Percentiles rank a stretch among this genome's conserved stretches.
Conservation (phyloP, 2,113 vertebrate genomes). For the Lophura nycthemera region DNA sequence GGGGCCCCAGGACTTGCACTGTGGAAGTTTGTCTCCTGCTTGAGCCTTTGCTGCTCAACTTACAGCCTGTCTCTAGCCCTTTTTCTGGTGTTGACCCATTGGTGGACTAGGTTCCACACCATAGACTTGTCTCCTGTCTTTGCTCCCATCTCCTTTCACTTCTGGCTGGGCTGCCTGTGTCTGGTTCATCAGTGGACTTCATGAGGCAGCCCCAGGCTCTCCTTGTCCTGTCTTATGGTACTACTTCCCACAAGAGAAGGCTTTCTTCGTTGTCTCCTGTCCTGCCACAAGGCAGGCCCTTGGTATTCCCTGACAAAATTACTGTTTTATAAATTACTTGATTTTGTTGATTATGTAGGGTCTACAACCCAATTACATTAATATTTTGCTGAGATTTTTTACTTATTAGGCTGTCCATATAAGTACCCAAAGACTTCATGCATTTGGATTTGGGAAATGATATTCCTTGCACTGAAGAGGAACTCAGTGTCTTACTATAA, state of each 20-base stretch:
- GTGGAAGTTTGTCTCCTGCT: background rate
- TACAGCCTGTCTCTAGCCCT: background rate
- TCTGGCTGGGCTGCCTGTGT: background rate
- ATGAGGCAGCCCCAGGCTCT: fast-evolving
- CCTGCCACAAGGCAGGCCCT: background rate
- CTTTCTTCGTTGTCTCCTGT: fast-evolving
- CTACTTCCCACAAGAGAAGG: background rate
- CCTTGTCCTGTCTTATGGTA: background rate
- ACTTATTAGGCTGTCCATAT: background rate
- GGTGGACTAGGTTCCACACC: too few species aligned
- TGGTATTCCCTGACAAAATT: background rate
- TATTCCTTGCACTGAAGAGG: background rate
- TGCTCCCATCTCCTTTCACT: background rate
- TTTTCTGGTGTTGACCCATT: fast-evolving
- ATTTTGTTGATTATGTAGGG: background rate
- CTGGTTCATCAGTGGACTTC: background rate
- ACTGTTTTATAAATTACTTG: background rate
- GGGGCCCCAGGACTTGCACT: too few species aligned
- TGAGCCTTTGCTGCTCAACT: fast-evolving
- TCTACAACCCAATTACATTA: background rate
- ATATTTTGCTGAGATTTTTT: background rate
- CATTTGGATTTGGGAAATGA: background rate
- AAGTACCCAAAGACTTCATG: background rate
- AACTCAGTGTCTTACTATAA: background rate
- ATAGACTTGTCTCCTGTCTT: background rate